phyloP scores from a whole-genome alignment of 2,888 invertebrate genomes.

The Zeuzera pyrina region DNA sequence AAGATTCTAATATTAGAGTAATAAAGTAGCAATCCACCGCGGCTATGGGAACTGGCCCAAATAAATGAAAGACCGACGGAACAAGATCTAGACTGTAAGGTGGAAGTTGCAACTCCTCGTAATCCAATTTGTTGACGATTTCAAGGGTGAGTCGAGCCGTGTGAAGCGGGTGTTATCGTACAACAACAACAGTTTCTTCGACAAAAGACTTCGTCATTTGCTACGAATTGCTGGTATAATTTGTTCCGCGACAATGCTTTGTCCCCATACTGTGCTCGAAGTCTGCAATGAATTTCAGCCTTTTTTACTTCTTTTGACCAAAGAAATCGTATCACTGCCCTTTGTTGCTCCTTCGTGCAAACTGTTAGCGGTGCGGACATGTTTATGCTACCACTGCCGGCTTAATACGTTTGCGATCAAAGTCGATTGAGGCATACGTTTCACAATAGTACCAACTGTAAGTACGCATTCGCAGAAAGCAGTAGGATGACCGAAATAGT shows the following conservation, averaged over 20 bases:
- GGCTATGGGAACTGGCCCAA: background rate
- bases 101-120: background rate
- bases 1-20: too few species aligned
- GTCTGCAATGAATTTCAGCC: background rate
- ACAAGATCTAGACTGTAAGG: background rate
- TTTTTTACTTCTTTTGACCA: too few species aligned
- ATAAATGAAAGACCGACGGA: background rate
- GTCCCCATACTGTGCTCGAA: background rate
- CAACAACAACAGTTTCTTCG: background rate
- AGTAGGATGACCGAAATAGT: background rate
- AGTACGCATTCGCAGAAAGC: background rate
- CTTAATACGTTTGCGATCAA: too few species aligned
- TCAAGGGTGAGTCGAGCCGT: background rate
- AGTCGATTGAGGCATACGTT: background rate
- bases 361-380: background rate
- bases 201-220: background rate
- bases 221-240: background rate
- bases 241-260: background rate
- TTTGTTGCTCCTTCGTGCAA: background rate
- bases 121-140: background rate
- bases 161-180: background rate
- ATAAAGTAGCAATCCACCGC: too few species aligned
- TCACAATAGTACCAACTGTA: background rate
- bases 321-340: too few species aligned
- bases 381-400: too few species aligned